These are phyloP conservation scores for Pantelozetes paolii DNA, from an alignment of 2,888 invertebrate genomes.

Conservation along the genomic window DNA sequence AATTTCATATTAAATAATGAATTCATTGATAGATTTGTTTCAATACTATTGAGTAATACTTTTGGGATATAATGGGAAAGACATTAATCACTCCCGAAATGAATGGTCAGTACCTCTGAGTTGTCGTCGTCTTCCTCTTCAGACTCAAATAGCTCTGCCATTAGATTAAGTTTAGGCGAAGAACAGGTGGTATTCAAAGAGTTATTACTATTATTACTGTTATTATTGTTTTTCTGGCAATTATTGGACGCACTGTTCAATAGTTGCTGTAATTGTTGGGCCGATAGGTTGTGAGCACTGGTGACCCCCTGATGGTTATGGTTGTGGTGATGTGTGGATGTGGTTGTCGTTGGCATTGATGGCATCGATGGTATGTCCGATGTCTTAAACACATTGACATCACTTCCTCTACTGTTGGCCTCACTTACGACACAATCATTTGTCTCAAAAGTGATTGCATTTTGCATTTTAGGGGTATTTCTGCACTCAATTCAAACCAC, in stretches of 20 bases:
- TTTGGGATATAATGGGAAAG: too few species aligned
- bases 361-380: neutral
- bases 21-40: too few species aligned
- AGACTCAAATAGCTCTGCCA: constrained; percentile 90
- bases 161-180: constrained; percentile 54
- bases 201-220: neutral
- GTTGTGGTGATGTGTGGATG: too few species aligned
- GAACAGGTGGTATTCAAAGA: neutral
- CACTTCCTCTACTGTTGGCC: constrained; percentile 3
- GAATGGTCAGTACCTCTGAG: constrained; percentile 95
- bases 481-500: too few species aligned
- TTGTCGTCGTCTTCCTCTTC: constrained; percentile 95
- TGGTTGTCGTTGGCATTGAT: too few species aligned
- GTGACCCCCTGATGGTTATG: too few species aligned
- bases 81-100: too few species aligned
- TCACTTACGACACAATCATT: constrained; percentile 1
- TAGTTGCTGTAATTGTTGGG: too few species aligned
- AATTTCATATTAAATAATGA: too few species aligned
- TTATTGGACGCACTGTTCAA: neutral
- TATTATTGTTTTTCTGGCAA: neutral
- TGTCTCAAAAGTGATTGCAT: neutral
- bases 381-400: neutral
- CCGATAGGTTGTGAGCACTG: too few species aligned
- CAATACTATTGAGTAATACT: too few species aligned
- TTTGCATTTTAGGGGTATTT: constrained; percentile 13